Evolutionary conservation across 2,113 vertebrate species (phyloP).

Genomic region (Gymnobelideus leadbeateri): DNA sequence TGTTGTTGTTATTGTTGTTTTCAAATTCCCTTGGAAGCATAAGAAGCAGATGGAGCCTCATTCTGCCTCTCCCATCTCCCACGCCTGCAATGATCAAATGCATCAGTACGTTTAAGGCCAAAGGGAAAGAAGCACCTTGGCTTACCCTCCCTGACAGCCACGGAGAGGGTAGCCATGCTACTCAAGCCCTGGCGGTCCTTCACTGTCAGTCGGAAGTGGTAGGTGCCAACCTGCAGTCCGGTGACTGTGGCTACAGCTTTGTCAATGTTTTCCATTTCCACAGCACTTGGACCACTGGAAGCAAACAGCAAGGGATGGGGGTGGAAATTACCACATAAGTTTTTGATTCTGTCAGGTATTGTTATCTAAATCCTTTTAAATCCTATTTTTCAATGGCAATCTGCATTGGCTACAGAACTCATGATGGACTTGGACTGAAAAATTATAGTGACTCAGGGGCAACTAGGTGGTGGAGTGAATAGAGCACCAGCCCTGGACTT

Average conservation of each 20-base stretch:
- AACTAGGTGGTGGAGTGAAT: too few relatives aligned
- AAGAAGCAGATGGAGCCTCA: background rate
- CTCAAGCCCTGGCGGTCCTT: slow-evolving; percentile 89
- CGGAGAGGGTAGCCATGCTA: slow-evolving; percentile 83
- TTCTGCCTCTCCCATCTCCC: background rate
- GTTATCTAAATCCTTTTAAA: background rate
- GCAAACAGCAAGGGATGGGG: slow-evolving; percentile 16
- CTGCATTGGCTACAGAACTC: background rate
- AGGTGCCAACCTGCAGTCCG: slow-evolving; percentile 87
- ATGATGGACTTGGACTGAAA: background rate
- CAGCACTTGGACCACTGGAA: slow-evolving; percentile 88
- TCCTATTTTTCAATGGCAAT: background rate
- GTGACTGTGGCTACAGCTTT: slow-evolving; percentile 86
- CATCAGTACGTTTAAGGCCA: background rate
- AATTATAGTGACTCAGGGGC: background rate
- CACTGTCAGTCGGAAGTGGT: slow-evolving; percentile 90
- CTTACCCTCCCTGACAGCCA: slow-evolving; percentile 90
- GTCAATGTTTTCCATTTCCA: slow-evolving; percentile 85
- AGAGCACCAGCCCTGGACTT: too few relatives aligned
- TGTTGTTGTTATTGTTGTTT: background rate
- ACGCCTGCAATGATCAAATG: fast-evolving
- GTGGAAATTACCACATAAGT: background rate
- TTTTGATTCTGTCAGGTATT: background rate
- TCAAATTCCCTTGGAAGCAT: background rate
- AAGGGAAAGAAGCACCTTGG: background rate